Evolutionary conservation across 2,113 vertebrate species (phyloP).

Genomic region (Numenius arquata): DNA sequence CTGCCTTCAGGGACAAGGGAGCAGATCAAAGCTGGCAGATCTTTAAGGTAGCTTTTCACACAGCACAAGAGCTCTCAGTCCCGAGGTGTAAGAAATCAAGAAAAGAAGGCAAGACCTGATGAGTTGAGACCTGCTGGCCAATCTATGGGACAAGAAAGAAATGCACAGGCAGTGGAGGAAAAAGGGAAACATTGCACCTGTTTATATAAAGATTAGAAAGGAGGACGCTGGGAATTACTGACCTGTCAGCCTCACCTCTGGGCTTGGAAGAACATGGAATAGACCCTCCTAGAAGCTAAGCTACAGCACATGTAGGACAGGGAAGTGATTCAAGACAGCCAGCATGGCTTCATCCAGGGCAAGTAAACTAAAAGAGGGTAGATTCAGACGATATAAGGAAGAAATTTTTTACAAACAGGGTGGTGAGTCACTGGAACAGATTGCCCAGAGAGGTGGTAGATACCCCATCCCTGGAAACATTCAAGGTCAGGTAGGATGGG

Average conservation of each 20-base stretch:
- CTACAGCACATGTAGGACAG: too few relatives aligned
- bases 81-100: neutral
- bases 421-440: neutral
- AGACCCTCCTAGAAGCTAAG: too few relatives aligned
- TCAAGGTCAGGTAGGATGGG: neutral
- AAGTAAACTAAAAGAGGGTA: neutral
- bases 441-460: neutral
- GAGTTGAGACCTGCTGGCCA: neutral
- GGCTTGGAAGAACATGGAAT: too few relatives aligned
- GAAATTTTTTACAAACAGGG: neutral
- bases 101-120: neutral
- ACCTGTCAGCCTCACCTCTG: too few relatives aligned
- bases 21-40: neutral
- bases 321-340: too few relatives aligned
- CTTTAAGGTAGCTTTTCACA: neutral
- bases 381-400: neutral
- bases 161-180: neutral
- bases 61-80: neutral
- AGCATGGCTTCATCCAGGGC: too few relatives aligned
- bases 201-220: too few relatives aligned
- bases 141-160: neutral
- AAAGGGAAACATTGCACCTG: too few relatives aligned
- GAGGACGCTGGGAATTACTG: too few relatives aligned
- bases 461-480: neutral
- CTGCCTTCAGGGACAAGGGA: neutral